phyloP scores from a whole-genome alignment of 2,797 vertebrate genomes.

The Scolopax bukidnonensis region DNA sequence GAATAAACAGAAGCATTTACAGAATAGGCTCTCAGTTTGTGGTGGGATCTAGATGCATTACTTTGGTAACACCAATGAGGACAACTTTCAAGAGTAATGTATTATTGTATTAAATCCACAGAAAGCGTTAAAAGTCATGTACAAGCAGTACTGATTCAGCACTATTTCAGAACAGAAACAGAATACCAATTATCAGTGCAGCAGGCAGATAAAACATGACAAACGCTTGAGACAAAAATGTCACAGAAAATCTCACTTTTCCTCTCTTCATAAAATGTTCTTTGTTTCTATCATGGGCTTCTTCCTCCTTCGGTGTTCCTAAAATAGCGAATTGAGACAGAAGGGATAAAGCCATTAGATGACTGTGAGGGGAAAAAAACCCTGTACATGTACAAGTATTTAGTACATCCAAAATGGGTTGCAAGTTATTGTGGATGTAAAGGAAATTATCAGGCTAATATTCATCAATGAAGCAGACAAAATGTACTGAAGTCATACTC shows the following conservation, averaged over 20 bases:
- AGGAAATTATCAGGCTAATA: not conserved
- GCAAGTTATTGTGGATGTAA: not conserved
- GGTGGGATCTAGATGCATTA: not conserved
- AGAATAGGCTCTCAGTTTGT: not conserved
- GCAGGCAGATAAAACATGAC: not conserved
- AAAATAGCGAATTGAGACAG: not conserved
- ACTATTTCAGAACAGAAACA: not conserved
- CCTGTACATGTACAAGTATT: not conserved
- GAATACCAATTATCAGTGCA: not conserved
- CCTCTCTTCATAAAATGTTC: not conserved
- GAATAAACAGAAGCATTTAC: not conserved
- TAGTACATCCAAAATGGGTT: not conserved
- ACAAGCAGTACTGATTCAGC: not conserved
- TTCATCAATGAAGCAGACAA: not conserved
- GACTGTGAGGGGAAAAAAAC: fast-evolving
- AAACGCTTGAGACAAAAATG: not conserved
- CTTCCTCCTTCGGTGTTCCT: not conserved
- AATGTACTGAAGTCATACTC: not conserved
- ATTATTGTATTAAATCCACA: not conserved
- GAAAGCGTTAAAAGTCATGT: not conserved
- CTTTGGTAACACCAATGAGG: not conserved
- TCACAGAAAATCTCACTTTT: not conserved
- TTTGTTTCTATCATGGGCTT: not conserved
- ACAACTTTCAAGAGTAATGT: not conserved
- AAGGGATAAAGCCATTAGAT: not conserved